Evolutionary conservation across 2,113 vertebrate genomes (phyloP).

Genomic region (Zootoca vivipara): DNA sequence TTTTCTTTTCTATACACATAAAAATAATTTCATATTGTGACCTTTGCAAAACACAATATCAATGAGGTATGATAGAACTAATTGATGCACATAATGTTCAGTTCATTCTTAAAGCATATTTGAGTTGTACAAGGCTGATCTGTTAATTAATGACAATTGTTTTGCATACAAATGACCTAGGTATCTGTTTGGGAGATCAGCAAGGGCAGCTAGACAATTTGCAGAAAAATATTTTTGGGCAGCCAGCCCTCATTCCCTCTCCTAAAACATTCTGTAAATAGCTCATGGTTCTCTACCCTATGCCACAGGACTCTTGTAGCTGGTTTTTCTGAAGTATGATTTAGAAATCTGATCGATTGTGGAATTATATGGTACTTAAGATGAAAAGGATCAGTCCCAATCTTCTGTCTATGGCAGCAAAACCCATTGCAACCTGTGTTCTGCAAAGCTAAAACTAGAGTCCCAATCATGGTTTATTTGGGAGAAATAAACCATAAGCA

Average conservation of each 20-base stretch:
- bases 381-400: too few relatives aligned
- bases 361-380: too few relatives aligned
- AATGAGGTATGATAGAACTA: not conserved
- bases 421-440: not conserved
- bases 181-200: not conserved
- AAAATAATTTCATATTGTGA: not conserved
- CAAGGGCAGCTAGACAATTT: not conserved
- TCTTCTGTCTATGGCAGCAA: too few relatives aligned
- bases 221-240: not conserved
- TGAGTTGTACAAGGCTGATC: not conserved
- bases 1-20: not conserved
- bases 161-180: not conserved
- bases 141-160: not conserved
- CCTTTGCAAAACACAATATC: not conserved
- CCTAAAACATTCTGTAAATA: too few relatives aligned
- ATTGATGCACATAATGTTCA: not conserved
- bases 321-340: too few relatives aligned
- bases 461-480: too few relatives aligned
- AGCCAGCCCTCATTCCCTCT: not conserved
- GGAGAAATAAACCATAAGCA: too few relatives aligned
- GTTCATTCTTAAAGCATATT: not conserved
- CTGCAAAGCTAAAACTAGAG: not conserved
- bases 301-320: too few relatives aligned
- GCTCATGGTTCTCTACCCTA: too few relatives aligned
- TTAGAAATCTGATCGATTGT: too few relatives aligned